phyloP scores from a whole-genome alignment of 1,140 invertebrate species.

The Hestina assimilis region DNA sequence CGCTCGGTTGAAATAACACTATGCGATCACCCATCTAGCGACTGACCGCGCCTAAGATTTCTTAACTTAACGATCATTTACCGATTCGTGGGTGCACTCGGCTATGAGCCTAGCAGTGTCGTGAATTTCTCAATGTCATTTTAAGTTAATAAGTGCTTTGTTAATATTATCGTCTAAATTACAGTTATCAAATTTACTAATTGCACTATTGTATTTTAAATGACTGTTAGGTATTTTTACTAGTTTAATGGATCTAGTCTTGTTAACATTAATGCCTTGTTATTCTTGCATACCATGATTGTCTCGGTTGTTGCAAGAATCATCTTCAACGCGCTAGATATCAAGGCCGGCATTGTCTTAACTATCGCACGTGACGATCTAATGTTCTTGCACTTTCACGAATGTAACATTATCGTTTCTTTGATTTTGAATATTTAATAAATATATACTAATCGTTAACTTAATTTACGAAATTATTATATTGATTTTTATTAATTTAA shows the following conservation, averaged over 20 bases:
- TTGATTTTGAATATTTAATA: slow-evolving; percentile 23
- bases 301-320: slow-evolving; percentile 31
- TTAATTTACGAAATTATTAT: neutral
- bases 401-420: slow-evolving; percentile 29
- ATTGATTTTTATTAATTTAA: neutral
- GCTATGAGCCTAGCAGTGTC: too few species aligned
- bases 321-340: slow-evolving; percentile 33
- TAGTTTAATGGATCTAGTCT: slow-evolving; percentile 41
- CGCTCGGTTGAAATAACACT: too few species aligned
- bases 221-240: neutral
- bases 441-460: neutral
- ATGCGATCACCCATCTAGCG: too few species aligned
- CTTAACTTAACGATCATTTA: too few species aligned
- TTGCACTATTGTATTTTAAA: neutral
- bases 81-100: too few species aligned
- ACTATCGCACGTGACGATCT: slow-evolving; percentile 53
- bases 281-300: slow-evolving; percentile 39
- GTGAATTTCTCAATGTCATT: too few species aligned
- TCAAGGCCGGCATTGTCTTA: slow-evolving; percentile 54
- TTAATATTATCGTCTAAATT: neutral
- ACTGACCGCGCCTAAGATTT: too few species aligned
- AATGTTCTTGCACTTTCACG: slow-evolving; percentile 51
- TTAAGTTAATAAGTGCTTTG: too few species aligned
- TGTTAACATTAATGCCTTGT: slow-evolving; percentile 35
- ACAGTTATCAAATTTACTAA: neutral